Percentiles rank a stretch among this genome's conserved stretches.
These are phyloP conservation scores for Actinia tenebrosa DNA, from an alignment of 64 coral and sea anemone species.

Conservation along the genomic window DNA sequence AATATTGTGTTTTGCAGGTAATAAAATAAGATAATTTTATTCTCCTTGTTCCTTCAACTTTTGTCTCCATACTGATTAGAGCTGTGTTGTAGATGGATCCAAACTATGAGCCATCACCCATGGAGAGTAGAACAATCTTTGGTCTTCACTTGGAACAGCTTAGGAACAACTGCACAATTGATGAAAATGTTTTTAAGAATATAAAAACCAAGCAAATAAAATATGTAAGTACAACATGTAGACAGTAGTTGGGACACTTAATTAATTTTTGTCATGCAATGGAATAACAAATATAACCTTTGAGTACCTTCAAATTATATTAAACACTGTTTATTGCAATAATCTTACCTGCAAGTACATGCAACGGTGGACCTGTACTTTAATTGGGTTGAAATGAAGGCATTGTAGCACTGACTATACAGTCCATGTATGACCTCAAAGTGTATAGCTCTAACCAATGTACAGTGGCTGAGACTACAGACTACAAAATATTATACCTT, in stretches of 20 bases:
- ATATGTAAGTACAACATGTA: constrained; percentile 36
- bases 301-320: no score
- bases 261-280: no score
- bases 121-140: constrained; percentile 89
- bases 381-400: no score
- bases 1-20: constrained; percentile 97
- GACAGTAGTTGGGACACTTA: background rate
- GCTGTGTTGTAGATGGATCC: constrained; percentile 66
- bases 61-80: background rate
- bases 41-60: background rate
- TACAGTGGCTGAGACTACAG: no score
- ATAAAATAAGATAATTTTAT: background rate
- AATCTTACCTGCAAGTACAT: no score
- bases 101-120: constrained; percentile 55
- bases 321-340: no score
- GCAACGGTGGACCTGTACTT: no score
- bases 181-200: constrained; percentile 72
- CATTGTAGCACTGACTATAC: no score
- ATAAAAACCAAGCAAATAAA: constrained; percentile 63
- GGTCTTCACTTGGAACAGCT: constrained; percentile 87
- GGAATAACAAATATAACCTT: no score
- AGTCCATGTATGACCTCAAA: no score
- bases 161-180: constrained; percentile 85
- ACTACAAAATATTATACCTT: background rate
- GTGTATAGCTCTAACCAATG: no score